Evolutionary conservation across 2,888 invertebrate species (phyloP).

Genomic region (Pyrgus malvae): DNA sequence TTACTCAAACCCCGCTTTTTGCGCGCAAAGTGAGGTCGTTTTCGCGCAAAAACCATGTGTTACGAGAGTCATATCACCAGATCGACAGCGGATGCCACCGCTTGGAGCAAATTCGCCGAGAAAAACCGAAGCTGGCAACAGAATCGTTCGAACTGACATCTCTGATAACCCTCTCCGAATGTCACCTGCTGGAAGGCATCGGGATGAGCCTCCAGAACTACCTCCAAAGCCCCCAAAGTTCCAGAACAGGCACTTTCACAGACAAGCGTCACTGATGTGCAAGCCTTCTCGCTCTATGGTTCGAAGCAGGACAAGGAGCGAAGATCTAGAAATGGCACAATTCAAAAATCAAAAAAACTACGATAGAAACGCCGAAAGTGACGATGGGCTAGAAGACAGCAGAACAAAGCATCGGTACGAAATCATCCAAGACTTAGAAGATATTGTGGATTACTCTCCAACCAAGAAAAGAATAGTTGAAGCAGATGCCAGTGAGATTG

Average conservation of each 20-base stretch:
- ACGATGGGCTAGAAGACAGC: constrained; percentile 61
- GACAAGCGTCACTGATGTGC: constrained; percentile 73
- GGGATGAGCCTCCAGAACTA: constrained; percentile 68
- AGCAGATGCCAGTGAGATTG: constrained; percentile 67
- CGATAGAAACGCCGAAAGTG: constrained; percentile 59
- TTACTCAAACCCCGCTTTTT: constrained; percentile 91
- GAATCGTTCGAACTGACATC: constrained; percentile 71
- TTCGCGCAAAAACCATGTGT: constrained; percentile 68
- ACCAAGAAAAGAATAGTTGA: constrained; percentile 74
- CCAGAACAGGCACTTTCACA: constrained; percentile 58
- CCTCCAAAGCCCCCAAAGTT: constrained; percentile 72
- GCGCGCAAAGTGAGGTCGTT: constrained; percentile 87
- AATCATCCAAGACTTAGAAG: constrained; percentile 75
- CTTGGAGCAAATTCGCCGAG: constrained; percentile 74
- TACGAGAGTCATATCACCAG: constrained; percentile 55
- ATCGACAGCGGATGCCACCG: constrained; percentile 60
- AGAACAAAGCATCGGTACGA: constrained; percentile 76
- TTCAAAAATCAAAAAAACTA: constrained; percentile 59
- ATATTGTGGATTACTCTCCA: constrained; percentile 66
- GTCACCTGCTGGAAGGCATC: constrained; percentile 52
- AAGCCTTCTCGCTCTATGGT: constrained; percentile 69
- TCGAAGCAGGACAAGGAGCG: constrained; percentile 62
- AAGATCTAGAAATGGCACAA: constrained; percentile 76
- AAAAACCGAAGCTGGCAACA: constrained; percentile 58
- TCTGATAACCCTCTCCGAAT: constrained; percentile 74